phyloP scores from a whole-genome alignment of 1,140 invertebrate genomes.

The Drosophila sucinea region DNA sequence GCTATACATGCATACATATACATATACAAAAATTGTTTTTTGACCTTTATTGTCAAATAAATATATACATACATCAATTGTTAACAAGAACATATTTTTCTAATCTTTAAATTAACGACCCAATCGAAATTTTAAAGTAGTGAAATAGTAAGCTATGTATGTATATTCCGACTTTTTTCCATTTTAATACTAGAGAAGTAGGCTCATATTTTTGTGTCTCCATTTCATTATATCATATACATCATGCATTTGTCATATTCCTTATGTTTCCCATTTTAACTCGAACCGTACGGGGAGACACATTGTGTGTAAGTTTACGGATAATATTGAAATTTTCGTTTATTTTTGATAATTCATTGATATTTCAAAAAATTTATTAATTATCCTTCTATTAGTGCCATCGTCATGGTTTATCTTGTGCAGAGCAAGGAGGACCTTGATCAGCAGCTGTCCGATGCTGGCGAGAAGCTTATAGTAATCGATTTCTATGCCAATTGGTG shows the following conservation, averaged over 20 bases:
- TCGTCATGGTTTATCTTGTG: slow-evolving; percentile 60
- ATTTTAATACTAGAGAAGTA: not conserved
- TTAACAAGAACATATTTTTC: not conserved
- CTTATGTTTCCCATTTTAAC: not conserved
- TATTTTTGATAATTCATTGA: no score
- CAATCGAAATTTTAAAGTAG: not conserved
- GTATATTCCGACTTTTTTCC: not conserved
- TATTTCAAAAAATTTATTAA: no score
- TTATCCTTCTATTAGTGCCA: not conserved
- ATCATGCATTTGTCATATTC: not conserved
- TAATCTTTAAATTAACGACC: no score
- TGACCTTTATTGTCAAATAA: slow-evolving; percentile 7
- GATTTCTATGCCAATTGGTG: slow-evolving; percentile 93
- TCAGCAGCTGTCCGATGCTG: slow-evolving; percentile 86
- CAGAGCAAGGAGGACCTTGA: slow-evolving; percentile 84
- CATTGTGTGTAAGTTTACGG: not conserved
- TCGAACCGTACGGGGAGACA: not conserved
- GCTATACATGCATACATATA: not conserved
- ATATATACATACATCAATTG: slow-evolving; percentile 2
- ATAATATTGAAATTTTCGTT: no score
- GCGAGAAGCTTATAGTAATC: slow-evolving; percentile 92
- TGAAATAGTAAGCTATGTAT: not conserved
- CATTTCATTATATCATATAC: not conserved
- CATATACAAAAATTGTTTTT: not conserved
- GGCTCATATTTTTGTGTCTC: not conserved